Evolutionary conservation across 2,797 vertebrate genomes (phyloP).

Genomic region (Clamator glandarius): DNA sequence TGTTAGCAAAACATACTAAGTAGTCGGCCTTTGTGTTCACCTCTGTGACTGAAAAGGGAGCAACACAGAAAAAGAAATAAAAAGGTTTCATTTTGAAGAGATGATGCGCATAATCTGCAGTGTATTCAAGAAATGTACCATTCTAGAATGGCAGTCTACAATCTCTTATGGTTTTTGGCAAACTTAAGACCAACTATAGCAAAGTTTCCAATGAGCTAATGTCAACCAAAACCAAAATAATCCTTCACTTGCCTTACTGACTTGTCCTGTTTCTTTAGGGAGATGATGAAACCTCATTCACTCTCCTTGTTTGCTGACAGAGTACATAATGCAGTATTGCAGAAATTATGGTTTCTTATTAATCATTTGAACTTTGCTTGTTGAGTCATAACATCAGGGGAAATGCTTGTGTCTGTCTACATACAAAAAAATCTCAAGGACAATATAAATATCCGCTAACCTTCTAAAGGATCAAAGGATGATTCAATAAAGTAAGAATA

Average conservation of each 20-base stretch:
- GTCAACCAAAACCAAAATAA: not conserved
- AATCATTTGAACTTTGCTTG: slow-evolving; percentile 37
- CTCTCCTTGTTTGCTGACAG: not conserved
- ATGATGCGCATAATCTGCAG: not conserved
- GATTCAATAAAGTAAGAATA: not conserved
- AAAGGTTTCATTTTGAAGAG: not conserved
- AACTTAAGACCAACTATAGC: not conserved
- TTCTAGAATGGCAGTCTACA: not conserved
- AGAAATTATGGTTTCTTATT: slow-evolving; percentile 2
- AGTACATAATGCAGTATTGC: not conserved
- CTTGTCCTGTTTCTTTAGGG: not conserved
- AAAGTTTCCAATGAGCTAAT: not conserved
- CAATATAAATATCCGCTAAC: slow-evolving; percentile 1
- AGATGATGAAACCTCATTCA: not conserved
- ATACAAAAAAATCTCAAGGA: slow-evolving; percentile 4
- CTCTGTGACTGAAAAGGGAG: not conserved
- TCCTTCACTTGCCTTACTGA: not conserved
- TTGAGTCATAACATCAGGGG: slow-evolving; percentile 12
- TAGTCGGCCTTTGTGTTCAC: not conserved
- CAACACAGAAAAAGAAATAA: not conserved
- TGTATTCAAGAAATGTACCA: not conserved
- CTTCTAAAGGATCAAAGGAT: not conserved
- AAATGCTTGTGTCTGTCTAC: not conserved
- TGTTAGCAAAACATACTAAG: not conserved
- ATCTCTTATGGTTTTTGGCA: not conserved